Conservation (phyloP, 2,113 vertebrate species). For the Aegithalos caudatus region DNA sequence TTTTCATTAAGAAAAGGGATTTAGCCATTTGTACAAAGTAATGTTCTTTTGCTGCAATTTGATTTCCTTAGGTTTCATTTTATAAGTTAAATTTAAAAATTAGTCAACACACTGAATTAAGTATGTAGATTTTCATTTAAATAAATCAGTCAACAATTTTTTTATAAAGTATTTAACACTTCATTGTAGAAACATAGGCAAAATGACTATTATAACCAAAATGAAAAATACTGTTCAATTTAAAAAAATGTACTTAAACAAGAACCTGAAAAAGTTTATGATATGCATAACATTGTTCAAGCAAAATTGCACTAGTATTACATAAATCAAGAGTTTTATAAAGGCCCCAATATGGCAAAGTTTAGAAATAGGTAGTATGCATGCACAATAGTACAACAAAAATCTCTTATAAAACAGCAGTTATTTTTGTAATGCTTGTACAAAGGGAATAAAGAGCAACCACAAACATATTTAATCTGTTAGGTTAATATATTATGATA, state of each 20-base stretch:
- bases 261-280: slow-evolving; percentile 80
- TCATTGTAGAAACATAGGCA: slow-evolving; percentile 82
- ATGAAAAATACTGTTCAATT: slow-evolving; percentile 80
- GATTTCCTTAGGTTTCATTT: neutral
- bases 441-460: slow-evolving; percentile 82
- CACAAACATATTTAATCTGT: slow-evolving; percentile 83
- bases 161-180: slow-evolving; percentile 81
- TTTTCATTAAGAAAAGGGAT: slow-evolving; percentile 25
- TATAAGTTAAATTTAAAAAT: slow-evolving; percentile 59
- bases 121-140: slow-evolving; percentile 79
- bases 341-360: slow-evolving; percentile 83
- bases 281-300: slow-evolving; percentile 80
- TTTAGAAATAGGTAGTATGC: slow-evolving; percentile 88
- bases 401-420: slow-evolving; percentile 82
- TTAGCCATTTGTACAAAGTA: neutral
- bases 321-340: slow-evolving; percentile 82
- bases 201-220: slow-evolving; percentile 80
- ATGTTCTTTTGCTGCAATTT: neutral
- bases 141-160: slow-evolving; percentile 79
- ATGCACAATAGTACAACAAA: slow-evolving; percentile 86
- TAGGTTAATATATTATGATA: slow-evolving; percentile 80
- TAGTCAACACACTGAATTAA: slow-evolving; percentile 69
- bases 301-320: slow-evolving; percentile 84
- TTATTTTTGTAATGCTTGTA: slow-evolving; percentile 80
- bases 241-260: slow-evolving; percentile 81